Conservation (phyloP, 2,113 vertebrate species). For the Lagopus muta region DNA sequence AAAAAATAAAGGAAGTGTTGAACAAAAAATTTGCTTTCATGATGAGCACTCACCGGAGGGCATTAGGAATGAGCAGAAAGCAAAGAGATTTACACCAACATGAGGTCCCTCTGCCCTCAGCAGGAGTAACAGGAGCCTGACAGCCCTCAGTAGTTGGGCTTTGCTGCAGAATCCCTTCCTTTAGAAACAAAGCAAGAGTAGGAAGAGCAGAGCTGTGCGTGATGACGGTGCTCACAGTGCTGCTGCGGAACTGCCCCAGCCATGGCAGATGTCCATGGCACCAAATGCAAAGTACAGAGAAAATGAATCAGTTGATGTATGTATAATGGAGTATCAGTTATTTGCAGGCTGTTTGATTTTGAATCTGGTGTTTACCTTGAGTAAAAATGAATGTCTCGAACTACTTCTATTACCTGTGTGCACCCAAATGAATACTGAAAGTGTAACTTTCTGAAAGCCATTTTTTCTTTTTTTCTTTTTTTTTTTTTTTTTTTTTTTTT, state of each 20-base stretch:
- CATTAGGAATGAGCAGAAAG: neutral
- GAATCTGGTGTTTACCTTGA: neutral
- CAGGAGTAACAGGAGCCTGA: neutral
- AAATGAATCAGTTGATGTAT: neutral
- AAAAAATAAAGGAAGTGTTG: neutral
- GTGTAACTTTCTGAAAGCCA: neutral
- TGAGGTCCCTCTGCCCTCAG: neutral
- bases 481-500: neutral
- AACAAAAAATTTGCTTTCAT: neutral
- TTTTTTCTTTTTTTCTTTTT: neutral
- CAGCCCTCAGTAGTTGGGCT: neutral
- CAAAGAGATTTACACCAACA: neutral
- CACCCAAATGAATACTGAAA: neutral
- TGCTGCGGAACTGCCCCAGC: neutral
- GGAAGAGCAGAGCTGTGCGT: neutral
- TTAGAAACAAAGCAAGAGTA: fast-evolving
- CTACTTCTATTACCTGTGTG: neutral
- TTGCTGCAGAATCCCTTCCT: neutral
- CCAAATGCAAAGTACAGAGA: neutral
- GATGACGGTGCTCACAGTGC: neutral
- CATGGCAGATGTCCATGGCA: neutral
- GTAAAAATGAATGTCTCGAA: slow-evolving; percentile 11
- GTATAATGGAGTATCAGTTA: neutral
- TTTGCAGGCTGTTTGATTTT: neutral
- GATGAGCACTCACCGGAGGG: neutral